Evolutionary conservation across 2,888 invertebrate species (phyloP), one percentile per base, ranked within the genome.

Genomic region (Vannuccia rotundouncinata): DNA sequence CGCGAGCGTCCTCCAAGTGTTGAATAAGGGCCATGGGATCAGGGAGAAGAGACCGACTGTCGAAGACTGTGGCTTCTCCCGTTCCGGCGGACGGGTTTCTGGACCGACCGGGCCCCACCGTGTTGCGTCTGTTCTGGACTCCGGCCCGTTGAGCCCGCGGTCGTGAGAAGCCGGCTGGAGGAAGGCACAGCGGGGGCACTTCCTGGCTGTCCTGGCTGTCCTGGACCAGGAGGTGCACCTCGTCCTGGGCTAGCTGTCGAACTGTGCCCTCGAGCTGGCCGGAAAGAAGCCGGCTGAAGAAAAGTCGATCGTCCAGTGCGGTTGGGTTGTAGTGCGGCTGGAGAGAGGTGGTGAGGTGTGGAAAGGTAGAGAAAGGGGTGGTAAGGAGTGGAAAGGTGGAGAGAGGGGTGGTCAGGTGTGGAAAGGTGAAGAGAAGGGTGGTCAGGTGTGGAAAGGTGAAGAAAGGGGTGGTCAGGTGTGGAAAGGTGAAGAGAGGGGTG

Each of bases 81-180:
- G 10, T 17, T 45, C 45, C 17, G 5, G 5, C 45, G 5, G 45
- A 10, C 45, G 5, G 10, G 10, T 45, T 17, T 45, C 45, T 5
- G 5, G 45, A 5, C 10, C 5, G 5, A 17, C 17, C 45, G n/a
- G n/a, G n/a, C 17, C 45, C 17, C 17, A 17, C 45, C 45, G 5
- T 17, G 5, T 17, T 45, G 17, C 45, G 45, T 5, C 10, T 17
- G 5, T 45, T 17, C 5, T 5, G 10, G 10, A 10, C 45, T 5
- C 17, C 17, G 45, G 45, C 10, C 45, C 5, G 28, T 78, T 30
- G 5, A 76, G 83, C 80, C 87, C 87, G 66, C 84, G 82, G 80
- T 86, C 86, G 10, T 89, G 82, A 85, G 89, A 89, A 29, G 90
- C 86, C 80, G 90, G 83, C 84, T 90, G 90, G 77, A 89, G 89